Conservation (phyloP, 2,113 vertebrate genomes). For the Catagonus wagneri region DNA sequence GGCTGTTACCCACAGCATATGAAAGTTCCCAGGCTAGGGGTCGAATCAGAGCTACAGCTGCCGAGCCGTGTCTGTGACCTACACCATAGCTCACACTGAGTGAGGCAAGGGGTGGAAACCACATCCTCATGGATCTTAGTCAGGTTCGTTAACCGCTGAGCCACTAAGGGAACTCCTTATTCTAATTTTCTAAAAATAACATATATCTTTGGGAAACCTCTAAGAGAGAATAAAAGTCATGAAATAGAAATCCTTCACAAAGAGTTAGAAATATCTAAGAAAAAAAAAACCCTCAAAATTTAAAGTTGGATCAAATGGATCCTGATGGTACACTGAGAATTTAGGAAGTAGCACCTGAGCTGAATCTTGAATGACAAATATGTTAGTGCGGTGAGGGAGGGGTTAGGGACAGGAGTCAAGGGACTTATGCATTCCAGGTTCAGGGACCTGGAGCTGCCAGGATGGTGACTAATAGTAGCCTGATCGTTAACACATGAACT, state of each 20-base stretch:
- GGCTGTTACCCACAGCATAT: too few relatives aligned
- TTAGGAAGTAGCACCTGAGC: background rate
- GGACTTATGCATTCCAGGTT: background rate
- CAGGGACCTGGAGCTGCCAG: background rate
- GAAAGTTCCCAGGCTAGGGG: too few relatives aligned
- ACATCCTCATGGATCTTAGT: too few relatives aligned
- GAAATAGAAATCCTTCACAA: background rate
- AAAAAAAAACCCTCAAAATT: background rate
- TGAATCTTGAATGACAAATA: background rate
- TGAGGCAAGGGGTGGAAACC: too few relatives aligned
- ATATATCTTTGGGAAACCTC: background rate
- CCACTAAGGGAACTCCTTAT: too few relatives aligned
- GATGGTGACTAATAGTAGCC: background rate
- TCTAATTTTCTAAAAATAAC: background rate
- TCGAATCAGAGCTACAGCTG: too few relatives aligned
- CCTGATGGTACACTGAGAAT: background rate
- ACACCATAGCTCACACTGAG: too few relatives aligned
- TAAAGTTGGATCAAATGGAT: background rate
- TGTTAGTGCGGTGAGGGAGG: background rate
- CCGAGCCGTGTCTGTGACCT: too few relatives aligned
- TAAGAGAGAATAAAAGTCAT: background rate
- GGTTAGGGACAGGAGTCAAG: background rate
- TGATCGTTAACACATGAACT: background rate
- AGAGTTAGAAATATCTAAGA: constrained; percentile 29
- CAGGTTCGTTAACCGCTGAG: too few relatives aligned